Base-by-base conservation (phyloP, 2,888 invertebrate species). In the Rhaphigaster nebulosa region DNA sequence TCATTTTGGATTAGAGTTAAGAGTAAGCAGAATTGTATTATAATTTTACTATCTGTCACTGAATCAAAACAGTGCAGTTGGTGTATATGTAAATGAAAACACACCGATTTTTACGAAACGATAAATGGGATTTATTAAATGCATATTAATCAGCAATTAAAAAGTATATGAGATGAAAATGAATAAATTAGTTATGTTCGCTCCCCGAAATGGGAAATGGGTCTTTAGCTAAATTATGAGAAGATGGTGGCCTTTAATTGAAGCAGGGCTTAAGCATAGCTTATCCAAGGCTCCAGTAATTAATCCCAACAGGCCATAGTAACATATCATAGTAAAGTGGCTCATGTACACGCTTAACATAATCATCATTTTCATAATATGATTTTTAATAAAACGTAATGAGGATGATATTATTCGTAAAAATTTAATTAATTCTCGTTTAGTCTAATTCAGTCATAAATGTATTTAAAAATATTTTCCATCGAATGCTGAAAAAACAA, bases 181-280 rank as follows among this genome's bases (percentile, higher is more conserved):
- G 65, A 29, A 65, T 65, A 65, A 29, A 65, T 38, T 20, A 29
- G 34, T 70, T 15, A 23, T 76, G 70, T 76, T 38, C 23, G 70
- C 65, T 34, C 23, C 23, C 38, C 20, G 38, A 45, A 84, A 84
- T n/a, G 45, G 84, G 50, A 84, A 84, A n/a, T 50, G 26, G 18
- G 15, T 45, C n/a, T 84, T 50, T 45, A 26, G n/a, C n/a, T 15
- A 50, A 84, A 84, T 84, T 45, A 45, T 84, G n/a, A 84, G 45
- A 84, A 45, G 13, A 10, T 80, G 23, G 45, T 50, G 84, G n/a
- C n/a, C 41, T 80, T 50, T 84, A 84, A 84, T 84, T 84, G 15
- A 50, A 45, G 45, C 45, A 26, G n/a, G n/a, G 84, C 45, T 84
- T 84, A n/a, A 84, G 50, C 84, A 84, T n/a, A 45, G 45, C 84